Evolutionary conservation across 2,113 vertebrate species (phyloP).

Genomic region (Eclectus roratus): DNA sequence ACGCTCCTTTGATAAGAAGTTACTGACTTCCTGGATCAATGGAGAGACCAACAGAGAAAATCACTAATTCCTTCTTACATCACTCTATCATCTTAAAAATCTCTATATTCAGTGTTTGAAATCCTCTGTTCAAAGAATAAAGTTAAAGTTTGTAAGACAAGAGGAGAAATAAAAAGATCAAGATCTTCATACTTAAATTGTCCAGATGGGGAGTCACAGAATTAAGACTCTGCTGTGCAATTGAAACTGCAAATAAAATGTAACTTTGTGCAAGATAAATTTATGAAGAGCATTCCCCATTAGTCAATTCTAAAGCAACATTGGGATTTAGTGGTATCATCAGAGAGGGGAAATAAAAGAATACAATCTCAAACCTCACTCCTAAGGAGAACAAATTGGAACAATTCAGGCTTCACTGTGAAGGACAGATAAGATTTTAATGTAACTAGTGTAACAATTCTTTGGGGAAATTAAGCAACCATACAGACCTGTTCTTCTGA

Average conservation of each 20-base stretch:
- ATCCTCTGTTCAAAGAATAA: background rate
- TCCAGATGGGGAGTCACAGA: background rate
- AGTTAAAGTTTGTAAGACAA: background rate
- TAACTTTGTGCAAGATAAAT: background rate
- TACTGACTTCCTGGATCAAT: background rate
- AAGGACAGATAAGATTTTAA: background rate
- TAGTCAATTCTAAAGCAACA: background rate
- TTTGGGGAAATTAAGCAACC: background rate
- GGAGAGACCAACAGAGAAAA: background rate
- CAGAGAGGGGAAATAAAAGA: background rate
- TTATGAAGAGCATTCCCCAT: background rate
- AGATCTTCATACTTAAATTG: conserved; percentile 11
- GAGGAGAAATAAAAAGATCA: background rate
- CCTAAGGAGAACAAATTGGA: background rate
- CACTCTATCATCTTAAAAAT: background rate
- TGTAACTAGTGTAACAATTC: background rate
- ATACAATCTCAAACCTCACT: background rate
- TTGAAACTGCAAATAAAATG: background rate
- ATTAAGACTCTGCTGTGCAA: background rate
- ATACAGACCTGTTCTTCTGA: background rate
- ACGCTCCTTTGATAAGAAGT: background rate
- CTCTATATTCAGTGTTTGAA: background rate
- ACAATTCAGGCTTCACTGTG: background rate
- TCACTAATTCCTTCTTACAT: background rate
- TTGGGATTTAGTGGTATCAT: background rate